phyloP scores from a whole-genome alignment of 2,888 invertebrate species.

The Eretmocerus hayati region DNA sequence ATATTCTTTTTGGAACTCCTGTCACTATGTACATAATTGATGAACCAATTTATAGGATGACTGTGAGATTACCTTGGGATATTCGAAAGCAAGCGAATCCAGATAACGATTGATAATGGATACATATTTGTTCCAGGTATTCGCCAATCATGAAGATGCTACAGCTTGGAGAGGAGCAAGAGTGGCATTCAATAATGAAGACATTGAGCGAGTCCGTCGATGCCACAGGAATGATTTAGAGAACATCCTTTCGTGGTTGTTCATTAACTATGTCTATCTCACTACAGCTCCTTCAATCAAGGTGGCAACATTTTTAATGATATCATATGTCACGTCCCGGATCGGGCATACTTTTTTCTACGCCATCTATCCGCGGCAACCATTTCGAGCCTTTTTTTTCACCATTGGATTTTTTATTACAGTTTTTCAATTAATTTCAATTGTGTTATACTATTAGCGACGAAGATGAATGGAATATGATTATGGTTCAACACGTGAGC shows the following conservation, averaged over 20 bases:
- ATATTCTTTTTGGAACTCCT: too few species aligned
- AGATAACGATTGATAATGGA: too few species aligned
- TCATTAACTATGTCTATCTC: slow-evolving; percentile 50
- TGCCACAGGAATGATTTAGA: slow-evolving; percentile 56
- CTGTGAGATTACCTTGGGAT: too few species aligned
- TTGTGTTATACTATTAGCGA: slow-evolving; percentile 14
- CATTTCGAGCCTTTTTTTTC: slow-evolving; percentile 48
- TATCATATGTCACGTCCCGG: slow-evolving; percentile 47
- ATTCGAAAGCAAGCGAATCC: too few species aligned
- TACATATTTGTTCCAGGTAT: slow-evolving; percentile 33
- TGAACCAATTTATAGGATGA: too few species aligned
- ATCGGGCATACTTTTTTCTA: slow-evolving; percentile 52
- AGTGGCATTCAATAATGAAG: slow-evolving; percentile 39
- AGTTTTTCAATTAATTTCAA: slow-evolving; percentile 43
- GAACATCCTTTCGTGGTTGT: slow-evolving; percentile 51
- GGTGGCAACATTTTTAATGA: slow-evolving; percentile 49
- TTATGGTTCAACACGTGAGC: too few species aligned
- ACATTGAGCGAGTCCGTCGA: slow-evolving; percentile 51
- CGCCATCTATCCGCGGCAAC: slow-evolving; percentile 48
- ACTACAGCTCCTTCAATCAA: slow-evolving; percentile 47
- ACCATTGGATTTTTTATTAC: slow-evolving; percentile 41
- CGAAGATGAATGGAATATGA: too few species aligned
- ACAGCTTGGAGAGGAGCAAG: slow-evolving; percentile 16
- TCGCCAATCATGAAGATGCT: slow-evolving; percentile 34
- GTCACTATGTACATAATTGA: too few species aligned